A percentile compares a stretch with the other conserved stretches of the same genome.
These are phyloP conservation scores for Allenopithecus nigroviridis DNA, from an alignment of 2,797 vertebrate genomes.

Conservation along the genomic window DNA sequence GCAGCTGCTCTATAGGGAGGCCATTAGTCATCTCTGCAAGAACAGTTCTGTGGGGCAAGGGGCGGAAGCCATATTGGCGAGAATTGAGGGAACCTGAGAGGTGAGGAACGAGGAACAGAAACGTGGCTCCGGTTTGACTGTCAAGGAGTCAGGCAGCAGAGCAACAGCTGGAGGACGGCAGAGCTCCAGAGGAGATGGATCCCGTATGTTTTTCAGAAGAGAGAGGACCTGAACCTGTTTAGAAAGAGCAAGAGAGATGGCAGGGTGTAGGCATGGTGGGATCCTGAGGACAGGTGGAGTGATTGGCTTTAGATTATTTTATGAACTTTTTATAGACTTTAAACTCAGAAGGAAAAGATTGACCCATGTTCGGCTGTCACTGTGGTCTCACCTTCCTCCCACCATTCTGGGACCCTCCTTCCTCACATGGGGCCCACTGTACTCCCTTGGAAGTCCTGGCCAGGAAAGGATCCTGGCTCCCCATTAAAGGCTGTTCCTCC, in stretches of 20 bases:
- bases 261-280: neutral
- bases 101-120: too few relatives aligned
- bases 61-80: too few relatives aligned
- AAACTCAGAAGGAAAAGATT: neutral
- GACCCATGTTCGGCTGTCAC: neutral
- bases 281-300: neutral
- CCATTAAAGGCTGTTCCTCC: neutral
- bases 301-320: neutral
- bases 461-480: neutral
- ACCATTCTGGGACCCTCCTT: too few relatives aligned
- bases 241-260: neutral
- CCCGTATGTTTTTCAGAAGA: neutral
- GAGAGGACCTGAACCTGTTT: neutral
- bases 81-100: neutral
- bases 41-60: neutral
- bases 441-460: neutral
- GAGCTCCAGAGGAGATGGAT: neutral
- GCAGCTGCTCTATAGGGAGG: neutral
- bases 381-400: neutral
- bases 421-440: accelerated
- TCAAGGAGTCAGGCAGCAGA: neutral
- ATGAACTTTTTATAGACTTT: neutral
- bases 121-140: neutral
- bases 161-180: neutral
- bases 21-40: neutral